Percentiles rank a stretch among this genome's conserved stretches.
These are phyloP conservation scores for Pyrrhosoma nymphula DNA, from an alignment of 2,888 invertebrate genomes.

Conservation along the genomic window DNA sequence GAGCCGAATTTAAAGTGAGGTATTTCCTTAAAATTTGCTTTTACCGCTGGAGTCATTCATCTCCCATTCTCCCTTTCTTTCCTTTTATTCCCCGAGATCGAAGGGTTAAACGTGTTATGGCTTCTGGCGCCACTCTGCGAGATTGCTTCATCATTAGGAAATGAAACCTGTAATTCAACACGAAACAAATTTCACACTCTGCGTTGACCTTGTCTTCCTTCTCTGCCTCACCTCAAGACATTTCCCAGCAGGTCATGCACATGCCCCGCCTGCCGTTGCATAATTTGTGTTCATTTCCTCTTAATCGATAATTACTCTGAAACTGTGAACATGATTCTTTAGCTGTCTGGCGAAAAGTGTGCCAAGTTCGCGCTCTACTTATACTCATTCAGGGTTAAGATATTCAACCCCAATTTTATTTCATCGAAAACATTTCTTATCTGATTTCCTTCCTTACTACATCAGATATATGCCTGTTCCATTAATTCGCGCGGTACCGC, in stretches of 20 bases:
- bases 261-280: background rate
- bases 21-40: background rate
- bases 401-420: background rate
- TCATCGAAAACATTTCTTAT: background rate
- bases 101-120: background rate
- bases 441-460: background rate
- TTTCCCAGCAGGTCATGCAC: background rate
- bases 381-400: background rate
- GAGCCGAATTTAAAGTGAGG: too few species aligned
- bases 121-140: background rate
- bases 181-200: background rate
- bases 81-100: background rate
- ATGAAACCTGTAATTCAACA: background rate
- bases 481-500: too few species aligned
- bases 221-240: background rate
- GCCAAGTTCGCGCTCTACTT: background rate
- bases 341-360: background rate
- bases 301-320: background rate
- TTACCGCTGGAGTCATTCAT: background rate
- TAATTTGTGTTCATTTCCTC: background rate
- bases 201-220: background rate
- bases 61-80: background rate
- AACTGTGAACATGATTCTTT: background rate
- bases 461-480: too few species aligned
- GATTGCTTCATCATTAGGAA: slow-evolving; percentile 16